phyloP scores from a whole-genome alignment of 2,797 vertebrate genomes.

The Stomatorhinus walkeri region DNA sequence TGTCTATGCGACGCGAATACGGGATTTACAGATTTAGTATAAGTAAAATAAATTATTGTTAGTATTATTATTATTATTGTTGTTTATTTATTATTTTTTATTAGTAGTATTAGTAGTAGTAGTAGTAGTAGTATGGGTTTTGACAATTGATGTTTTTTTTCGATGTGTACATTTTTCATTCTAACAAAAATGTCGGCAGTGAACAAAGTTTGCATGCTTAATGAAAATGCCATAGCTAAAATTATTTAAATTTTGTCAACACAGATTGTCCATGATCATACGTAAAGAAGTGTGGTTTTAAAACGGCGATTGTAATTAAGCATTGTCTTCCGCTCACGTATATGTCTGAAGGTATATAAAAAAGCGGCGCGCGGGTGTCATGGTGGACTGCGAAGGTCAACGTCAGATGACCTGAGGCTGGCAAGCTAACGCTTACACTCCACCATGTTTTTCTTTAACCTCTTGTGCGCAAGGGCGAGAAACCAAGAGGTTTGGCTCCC shows the following conservation, averaged over 20 bases:
- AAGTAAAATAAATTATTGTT: background rate
- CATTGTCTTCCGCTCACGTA: background rate
- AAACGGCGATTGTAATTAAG: background rate
- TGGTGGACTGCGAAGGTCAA: slow-evolving; percentile 16
- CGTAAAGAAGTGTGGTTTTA: background rate
- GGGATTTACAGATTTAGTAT: background rate
- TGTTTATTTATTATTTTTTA: background rate
- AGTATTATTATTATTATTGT: background rate
- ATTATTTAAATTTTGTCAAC: background rate
- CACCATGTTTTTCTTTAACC: background rate
- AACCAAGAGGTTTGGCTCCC: background rate
- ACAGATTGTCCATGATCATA: background rate
- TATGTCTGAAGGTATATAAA: background rate
- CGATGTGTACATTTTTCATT: background rate
- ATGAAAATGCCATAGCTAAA: background rate
- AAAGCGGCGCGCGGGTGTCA: background rate
- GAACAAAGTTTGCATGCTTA: background rate
- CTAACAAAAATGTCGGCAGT: background rate
- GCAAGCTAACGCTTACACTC: background rate
- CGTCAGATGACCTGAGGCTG: slow-evolving; percentile 11
- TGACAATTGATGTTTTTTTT: background rate
- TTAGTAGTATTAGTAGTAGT: background rate
- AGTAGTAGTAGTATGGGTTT: background rate
- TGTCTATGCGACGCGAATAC: background rate
- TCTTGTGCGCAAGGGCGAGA: background rate